Evolutionary conservation across 2,888 invertebrate genomes (phyloP), one percentile per base, ranked within the genome.

Genomic region (Odontocerum albicorne): DNA sequence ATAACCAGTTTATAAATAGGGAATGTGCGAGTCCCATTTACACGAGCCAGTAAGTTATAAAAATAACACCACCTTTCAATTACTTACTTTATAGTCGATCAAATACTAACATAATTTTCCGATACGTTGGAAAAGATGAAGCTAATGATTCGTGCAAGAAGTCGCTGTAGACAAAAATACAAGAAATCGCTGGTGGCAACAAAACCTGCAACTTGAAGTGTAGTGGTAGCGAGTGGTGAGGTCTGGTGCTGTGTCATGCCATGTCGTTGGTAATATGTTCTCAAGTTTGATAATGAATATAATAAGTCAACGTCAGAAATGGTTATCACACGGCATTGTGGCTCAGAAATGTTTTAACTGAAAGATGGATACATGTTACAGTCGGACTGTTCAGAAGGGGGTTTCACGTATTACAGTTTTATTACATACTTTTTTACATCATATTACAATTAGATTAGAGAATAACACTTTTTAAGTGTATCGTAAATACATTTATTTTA

Each of bases 281-380:
- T 54, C 60, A 57, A 55, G 57, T 42, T 57, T 57, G 55, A 55
- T 60, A 60, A 60, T 60, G 57, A 57, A 60, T 57, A 60, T 57
- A 57, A 55, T 60, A 60, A 60, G 60, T 60, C 60, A 60, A 52
- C 47, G 60, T 60, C 60, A 47, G 32, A 35, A 38, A 39, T 38
- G 53, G 57, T 60, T 60, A 60, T 60, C 60, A 57, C 52, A 50
- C 54, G 57, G 45, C 49, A 45, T 55, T 40, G 57, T 55, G 45
- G 45, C 42, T 54, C 47, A 27, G 27, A 57, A 46, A 44, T 53
- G 46, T 53, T 45, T 38, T 39, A 49, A 56, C 49, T 49, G 55
- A 53, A 54, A 58, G 58, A 52, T 51, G 39, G 43, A 53, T 49
- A 49, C 49, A 49, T 16, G 31, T 12, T 19, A 12, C 19, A 40